Percentiles rank a stretch among this genome's conserved stretches.
phyloP scores from a whole-genome alignment of 2,113 vertebrate species.

The Anas platyrhynchos region DNA sequence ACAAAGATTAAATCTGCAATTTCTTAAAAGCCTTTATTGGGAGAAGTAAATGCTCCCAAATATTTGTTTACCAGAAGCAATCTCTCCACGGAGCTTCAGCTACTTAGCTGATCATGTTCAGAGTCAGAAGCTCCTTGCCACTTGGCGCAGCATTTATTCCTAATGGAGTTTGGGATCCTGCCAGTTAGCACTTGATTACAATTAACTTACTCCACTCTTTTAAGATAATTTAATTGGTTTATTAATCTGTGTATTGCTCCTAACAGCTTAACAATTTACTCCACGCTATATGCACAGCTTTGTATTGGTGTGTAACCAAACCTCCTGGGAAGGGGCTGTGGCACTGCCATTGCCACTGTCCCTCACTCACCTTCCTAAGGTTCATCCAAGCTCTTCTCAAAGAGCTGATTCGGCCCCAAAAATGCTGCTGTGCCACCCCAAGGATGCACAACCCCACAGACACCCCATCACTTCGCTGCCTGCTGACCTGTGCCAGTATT shows the following conservation, averaged over 20 bases:
- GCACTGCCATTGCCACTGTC: too few relatives aligned
- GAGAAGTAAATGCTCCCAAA: background rate
- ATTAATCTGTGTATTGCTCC: background rate
- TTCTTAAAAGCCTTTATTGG: background rate
- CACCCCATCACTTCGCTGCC: accelerated
- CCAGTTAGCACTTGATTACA: background rate
- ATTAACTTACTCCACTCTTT: background rate
- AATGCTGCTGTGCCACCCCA: accelerated
- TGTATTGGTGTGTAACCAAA: background rate
- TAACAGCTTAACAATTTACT: background rate
- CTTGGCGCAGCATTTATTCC: background rate
- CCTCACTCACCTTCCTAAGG: too few relatives aligned
- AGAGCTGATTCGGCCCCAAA: accelerated
- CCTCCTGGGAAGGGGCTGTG: background rate
- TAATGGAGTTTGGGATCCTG: background rate
- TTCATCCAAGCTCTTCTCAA: background rate
- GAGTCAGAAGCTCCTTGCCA: background rate
- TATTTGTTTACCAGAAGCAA: background rate
- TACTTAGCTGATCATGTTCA: accelerated
- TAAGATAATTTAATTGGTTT: background rate
- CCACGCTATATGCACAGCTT: background rate
- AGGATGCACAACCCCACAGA: too few relatives aligned
- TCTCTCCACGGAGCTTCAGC: too few relatives aligned
- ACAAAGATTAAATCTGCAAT: background rate
- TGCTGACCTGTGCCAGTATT: accelerated